Conservation (phyloP, 2,797 vertebrate genomes). For the Neomorphus geoffroyi region DNA sequence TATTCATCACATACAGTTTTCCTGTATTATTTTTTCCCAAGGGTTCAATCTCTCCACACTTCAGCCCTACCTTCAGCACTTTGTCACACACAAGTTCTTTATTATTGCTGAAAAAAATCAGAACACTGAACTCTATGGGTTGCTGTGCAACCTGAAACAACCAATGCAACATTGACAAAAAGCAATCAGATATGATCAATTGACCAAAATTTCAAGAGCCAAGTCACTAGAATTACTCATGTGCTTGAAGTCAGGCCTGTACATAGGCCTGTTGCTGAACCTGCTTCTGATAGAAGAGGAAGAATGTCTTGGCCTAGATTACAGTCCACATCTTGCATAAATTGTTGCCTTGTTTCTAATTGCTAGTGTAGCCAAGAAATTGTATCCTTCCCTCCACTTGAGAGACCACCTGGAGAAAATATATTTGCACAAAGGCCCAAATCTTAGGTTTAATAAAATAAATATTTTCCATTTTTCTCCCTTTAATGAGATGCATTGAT, state of each 20-base stretch:
- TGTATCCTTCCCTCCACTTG: not conserved
- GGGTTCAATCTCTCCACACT: not conserved
- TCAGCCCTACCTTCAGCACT: not conserved
- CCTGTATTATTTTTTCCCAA: not conserved
- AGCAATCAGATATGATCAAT: accelerated
- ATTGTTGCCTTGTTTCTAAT: not conserved
- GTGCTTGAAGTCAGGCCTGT: not conserved
- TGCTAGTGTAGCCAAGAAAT: slow-evolving; percentile 4
- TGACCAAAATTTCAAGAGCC: not conserved
- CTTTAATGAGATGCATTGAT: slow-evolving; percentile 33
- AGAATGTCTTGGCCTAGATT: not conserved
- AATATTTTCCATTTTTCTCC: slow-evolving; percentile 14
- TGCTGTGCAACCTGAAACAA: not conserved
- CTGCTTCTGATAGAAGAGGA: not conserved
- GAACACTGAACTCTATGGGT: not conserved
- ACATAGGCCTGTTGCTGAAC: not conserved
- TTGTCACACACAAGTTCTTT: not conserved
- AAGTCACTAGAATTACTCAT: not conserved
- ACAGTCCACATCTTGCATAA: not conserved
- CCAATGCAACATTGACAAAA: not conserved
- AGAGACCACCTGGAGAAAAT: slow-evolving; percentile 30
- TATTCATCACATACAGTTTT: not conserved
- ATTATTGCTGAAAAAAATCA: slow-evolving; percentile 18
- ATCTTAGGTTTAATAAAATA: slow-evolving; percentile 41
- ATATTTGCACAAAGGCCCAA: not conserved